Percentiles rank a stretch among this genome's conserved stretches.
Conservation (phyloP, 2,113 vertebrate species). For the Psephotus haematonotus region DNA sequence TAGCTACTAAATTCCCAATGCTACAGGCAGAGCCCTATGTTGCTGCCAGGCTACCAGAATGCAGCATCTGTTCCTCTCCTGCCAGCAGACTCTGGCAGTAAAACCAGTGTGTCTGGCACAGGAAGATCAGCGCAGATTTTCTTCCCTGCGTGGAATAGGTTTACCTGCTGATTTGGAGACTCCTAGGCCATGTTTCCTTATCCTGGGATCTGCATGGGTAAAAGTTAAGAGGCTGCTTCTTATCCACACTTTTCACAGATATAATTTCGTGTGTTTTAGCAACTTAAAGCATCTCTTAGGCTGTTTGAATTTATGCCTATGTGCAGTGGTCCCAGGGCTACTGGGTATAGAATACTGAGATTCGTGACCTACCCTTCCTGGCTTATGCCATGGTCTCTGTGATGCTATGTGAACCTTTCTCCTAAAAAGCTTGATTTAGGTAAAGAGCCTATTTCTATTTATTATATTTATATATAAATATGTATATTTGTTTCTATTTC, state of each 20-base stretch:
- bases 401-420: not conserved
- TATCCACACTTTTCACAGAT: not conserved
- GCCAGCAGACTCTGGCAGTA: not conserved
- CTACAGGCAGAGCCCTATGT: not conserved
- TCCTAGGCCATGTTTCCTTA: not conserved
- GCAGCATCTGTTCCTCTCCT: slow-evolving; percentile 20
- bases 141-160: not conserved
- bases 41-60: slow-evolving; percentile 25
- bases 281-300: not conserved
- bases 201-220: not conserved
- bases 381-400: not conserved
- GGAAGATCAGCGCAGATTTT: not conserved
- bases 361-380: not conserved
- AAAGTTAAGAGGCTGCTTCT: not conserved
- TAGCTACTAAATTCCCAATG: not conserved
- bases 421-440: not conserved
- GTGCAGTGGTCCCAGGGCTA: not conserved
- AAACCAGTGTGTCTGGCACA: not conserved
- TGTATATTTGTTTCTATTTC: too few relatives aligned
- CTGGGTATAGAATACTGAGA: not conserved
- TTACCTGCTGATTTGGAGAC: not conserved
- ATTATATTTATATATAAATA: too few relatives aligned
- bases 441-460: too few relatives aligned
- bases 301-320: not conserved
- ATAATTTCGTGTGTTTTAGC: not conserved